Evolutionary conservation across 2,797 vertebrate genomes (phyloP), one percentile per base, ranked within the genome.

Genomic region (Pipistrellus nathusii): DNA sequence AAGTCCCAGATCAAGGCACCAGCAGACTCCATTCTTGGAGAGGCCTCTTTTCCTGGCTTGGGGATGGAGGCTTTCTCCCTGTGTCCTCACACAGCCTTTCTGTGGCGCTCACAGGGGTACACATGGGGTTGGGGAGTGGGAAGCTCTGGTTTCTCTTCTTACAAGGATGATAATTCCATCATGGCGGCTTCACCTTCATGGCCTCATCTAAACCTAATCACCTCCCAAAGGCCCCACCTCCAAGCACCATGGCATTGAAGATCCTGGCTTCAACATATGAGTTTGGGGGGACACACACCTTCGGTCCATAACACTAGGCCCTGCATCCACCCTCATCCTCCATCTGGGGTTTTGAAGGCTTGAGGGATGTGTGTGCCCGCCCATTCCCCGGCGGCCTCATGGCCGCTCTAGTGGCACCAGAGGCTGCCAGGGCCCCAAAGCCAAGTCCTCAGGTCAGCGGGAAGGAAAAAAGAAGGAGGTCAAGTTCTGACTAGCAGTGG

Each of bases 331-430:
- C 10, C 30, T 4, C 9, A 1, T 13, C 9, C 21, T 55, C 51
- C 27, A 8, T 15, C 30, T 27, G 55, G 76, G 35, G 9, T 21
- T 13, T 14, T 12, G 21, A 77, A 59, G 35, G 62, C 20, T 14
- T 4, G 0, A 27, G 30, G 2, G 10, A 21, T 0, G 0, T 3
- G 9, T 27, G 14, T 35, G n/a, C 0, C 25, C 21, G 1, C 55
- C 46, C 17, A 5, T 12, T 20, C 4, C 18, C 23, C 0, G 0
- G 18, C 0, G 1, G 18, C 51, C 7, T 4, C 25, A 1, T 0
- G n/a, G 23, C 17, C 32, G n/a, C n/a, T 75, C 14, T 17, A 30
- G 12, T 12, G n/a, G 35, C 23, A 25, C 3, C 18, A 2, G 9
- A 20, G 20, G 25, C 8, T 46, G 5, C 44, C 15, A 11, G 30